phyloP scores from a whole-genome alignment of 2,797 vertebrate genomes.

The Sitta carolinensis region DNA sequence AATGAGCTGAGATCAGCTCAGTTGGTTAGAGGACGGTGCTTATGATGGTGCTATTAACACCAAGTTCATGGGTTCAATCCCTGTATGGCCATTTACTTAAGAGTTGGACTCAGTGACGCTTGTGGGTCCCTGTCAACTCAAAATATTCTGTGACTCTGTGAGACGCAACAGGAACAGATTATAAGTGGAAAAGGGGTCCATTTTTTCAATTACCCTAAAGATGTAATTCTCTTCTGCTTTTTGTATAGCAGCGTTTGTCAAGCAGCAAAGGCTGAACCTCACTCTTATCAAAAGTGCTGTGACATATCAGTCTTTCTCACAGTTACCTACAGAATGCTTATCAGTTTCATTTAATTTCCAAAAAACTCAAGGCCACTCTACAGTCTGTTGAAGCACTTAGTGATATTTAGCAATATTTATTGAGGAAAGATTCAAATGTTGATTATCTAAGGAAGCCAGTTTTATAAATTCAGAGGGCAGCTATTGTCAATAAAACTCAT shows the following conservation, averaged over 20 bases:
- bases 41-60: not conserved
- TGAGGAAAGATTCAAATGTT: not conserved
- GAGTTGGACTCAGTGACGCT: no score
- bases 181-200: not conserved
- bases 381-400: not conserved
- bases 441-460: not conserved
- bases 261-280: rapidly evolving
- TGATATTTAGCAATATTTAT: not conserved
- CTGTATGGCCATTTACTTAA: not conserved
- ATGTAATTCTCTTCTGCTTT: not conserved
- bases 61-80: no score
- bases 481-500: not conserved
- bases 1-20: not conserved
- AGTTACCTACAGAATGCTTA: not conserved
- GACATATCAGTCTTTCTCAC: not conserved
- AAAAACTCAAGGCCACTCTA: not conserved
- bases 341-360: not conserved
- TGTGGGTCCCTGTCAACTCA: not conserved
- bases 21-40: not conserved
- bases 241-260: not conserved
- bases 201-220: not conserved
- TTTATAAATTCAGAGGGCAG: not conserved
- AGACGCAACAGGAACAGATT: not conserved
- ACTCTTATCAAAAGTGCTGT: not conserved
- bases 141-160: not conserved